Conservation (phyloP, 2,113 vertebrate genomes). For the Tragulus kanchil region DNA sequence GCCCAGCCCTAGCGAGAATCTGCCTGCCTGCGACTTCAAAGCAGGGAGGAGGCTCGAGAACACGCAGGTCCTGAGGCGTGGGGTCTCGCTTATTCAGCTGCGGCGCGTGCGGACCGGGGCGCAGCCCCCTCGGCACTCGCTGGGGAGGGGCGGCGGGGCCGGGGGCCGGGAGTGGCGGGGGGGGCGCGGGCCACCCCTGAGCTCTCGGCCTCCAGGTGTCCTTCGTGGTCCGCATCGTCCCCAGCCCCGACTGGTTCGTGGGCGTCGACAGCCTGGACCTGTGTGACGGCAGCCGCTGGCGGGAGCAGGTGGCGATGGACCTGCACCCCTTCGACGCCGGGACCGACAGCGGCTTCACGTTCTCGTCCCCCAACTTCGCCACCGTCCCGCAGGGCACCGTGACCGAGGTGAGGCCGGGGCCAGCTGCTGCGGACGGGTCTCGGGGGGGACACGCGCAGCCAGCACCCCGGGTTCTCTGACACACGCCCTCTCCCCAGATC, state of each 20-base stretch:
- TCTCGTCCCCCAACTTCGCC: conserved; percentile 98
- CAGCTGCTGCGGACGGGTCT: too few species aligned
- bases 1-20: background rate
- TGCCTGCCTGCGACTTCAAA: too few species aligned
- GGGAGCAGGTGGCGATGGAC: conserved; percentile 91
- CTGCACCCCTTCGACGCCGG: conserved; percentile 96
- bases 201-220: conserved; percentile 89
- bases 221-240: conserved; percentile 94
- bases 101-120: too few species aligned
- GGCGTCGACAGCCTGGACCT: conserved; percentile 94
- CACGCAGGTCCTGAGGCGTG: background rate
- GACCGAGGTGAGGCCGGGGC: conserved; percentile 89
- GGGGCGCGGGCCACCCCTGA: background rate
- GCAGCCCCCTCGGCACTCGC: conserved; percentile 95
- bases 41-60: too few species aligned
- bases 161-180: accelerated
- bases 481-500: conserved; percentile 88
- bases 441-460: too few species aligned
- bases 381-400: conserved; percentile 97
- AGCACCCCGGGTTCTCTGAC: background rate
- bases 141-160: conserved; percentile 89
- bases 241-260: conserved; percentile 99
- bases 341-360: conserved; percentile 98
- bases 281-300: conserved; percentile 93
- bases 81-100: background rate